Evolutionary conservation across 2,113 vertebrate species (phyloP), one percentile per base, ranked within the genome.

Genomic region (Ceratotherium simum): DNA sequence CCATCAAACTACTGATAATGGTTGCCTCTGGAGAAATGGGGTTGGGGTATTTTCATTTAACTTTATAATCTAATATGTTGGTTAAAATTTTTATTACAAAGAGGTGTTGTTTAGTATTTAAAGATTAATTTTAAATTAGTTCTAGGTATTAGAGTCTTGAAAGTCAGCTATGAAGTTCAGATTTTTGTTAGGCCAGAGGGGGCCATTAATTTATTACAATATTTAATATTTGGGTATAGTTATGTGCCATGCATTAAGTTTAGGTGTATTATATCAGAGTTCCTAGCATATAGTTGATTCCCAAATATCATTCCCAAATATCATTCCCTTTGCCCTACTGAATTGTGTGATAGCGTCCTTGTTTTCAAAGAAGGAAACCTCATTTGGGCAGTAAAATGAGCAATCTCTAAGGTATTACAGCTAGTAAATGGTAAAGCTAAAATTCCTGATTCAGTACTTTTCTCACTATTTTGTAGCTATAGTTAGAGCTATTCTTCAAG

Each of bases 401-500:
- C 18, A 56, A 3, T 90, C 67, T 93, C 33, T 69, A 25, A 95
- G 11, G 8, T 78, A 46, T 80, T 85, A 70, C 11, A 75, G 0
- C 58, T 89, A 42, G 14, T 73, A 89, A 93, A 27, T 93, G 42
- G 8, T 89, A 91, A 88, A 94, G 5, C 69, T 94, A 54, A 94
- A 80, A 64, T 85, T 64, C 23, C 58, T 31, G 88, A 70, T 78
- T 67, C 51, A 85, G 0, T 93, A 56, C 6, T 85, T 93, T 88
- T 39, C 58, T 88, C 29, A 78, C 29, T 69, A 39, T 96, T 95
- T 92, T 90, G 18, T 92, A 56, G 18, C 20, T 72, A 4, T 94
- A 91, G 83, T 93, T 20, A 87, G 58, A 91, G 33, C 51, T 90
- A 4, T 95, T 95, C 10, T 91, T 88, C 46, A 94, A 91, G 69